Evolutionary conservation across 2,888 invertebrate genomes (phyloP), one percentile per base, ranked within the genome.

Genomic region (Tridacna gigas): DNA sequence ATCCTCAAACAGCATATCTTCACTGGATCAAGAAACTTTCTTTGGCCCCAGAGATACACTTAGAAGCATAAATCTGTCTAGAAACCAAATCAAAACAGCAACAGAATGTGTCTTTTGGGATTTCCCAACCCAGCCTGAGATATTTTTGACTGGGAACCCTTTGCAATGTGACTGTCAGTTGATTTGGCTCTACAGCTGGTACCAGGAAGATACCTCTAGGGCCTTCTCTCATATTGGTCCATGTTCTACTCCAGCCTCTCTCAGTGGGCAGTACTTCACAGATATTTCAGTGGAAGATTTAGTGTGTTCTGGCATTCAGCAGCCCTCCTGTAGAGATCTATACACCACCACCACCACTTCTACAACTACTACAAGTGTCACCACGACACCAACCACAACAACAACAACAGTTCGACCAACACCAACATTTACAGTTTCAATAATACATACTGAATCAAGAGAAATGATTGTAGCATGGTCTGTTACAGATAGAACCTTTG

Each of bases 81-180:
- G 47, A 11, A 93, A 93, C 75, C 51, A 79, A 9, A 89, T 93
- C 18, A 48, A 77, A 60, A 80, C 86, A 25, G 76, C 93, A 2
- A 82, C 83, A 45, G 77, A 86, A 26, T 93, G 93, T 82, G 87
- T 89, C n/a, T 91, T 93, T 37, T 76, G 82, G 47, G 83, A 88
- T 45, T 91, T 90, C 69, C 83, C 82, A 5, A 76, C 74, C 12
- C 75, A 90, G 11, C 82, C 88, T 9, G 79, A 76, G 12, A 45
- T 93, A 12, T 75, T 97, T 92, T 96, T 98, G 90, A 96, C 97
- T 37, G 96, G 96, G 71, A 98, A 98, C 94, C 97, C 97, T 9
- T 95, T 98, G 90, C 96, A 96, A 78, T 98, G 98, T 92, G 97
- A 98, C 93, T 98, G 98, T 93, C 96, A 97, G 47, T 94, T 98